A percentile compares a stretch with the other conserved stretches of the same genome.
These are phyloP conservation scores for Orius insidiosus DNA, from an alignment of 1,140 invertebrate species.

Conservation along the genomic window DNA sequence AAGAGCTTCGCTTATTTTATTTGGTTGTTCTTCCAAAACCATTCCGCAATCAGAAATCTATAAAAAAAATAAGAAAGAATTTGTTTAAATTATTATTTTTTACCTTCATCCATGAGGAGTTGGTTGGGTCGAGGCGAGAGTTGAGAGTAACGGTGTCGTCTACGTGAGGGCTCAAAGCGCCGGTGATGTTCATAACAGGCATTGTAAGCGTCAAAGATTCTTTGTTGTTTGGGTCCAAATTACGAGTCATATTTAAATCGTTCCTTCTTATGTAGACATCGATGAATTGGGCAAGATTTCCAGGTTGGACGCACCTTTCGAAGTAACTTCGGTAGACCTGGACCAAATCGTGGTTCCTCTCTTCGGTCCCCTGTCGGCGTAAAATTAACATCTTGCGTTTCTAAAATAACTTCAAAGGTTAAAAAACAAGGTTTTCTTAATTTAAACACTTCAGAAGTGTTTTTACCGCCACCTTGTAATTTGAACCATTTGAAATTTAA, in stretches of 20 bases:
- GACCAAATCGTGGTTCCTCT: conserved; percentile 81
- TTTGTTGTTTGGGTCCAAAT: conserved; percentile 39
- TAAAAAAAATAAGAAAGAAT: not conserved
- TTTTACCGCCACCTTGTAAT: too few relatives aligned
- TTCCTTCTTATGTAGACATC: conserved; percentile 85
- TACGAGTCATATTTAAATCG: conserved; percentile 73
- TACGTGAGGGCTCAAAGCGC: conserved; percentile 83
- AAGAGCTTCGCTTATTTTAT: conserved; percentile 92
- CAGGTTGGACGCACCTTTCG: conserved; percentile 79
- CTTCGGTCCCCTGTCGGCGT: conserved; percentile 55
- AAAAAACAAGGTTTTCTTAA: not conserved
- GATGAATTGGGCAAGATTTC: conserved; percentile 86
- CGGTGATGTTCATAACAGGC: conserved; percentile 86
- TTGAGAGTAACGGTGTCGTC: conserved; percentile 98
- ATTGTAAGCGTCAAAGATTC: conserved; percentile 41
- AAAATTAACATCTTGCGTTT: not conserved
- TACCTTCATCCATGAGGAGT: conserved; percentile 97
- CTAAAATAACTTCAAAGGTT: conserved; percentile 5
- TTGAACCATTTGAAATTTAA: not conserved
- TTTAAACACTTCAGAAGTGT: too few relatives aligned
- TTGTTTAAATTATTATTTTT: conserved; percentile 4
- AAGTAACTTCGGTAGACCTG: conserved; percentile 90
- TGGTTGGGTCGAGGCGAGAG: conserved; percentile 81
- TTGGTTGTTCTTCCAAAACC: conserved; percentile 97
- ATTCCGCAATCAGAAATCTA: conserved; percentile 94